Conservation (phyloP, 2,113 vertebrate genomes). For the Odobenus rosmarus region DNA sequence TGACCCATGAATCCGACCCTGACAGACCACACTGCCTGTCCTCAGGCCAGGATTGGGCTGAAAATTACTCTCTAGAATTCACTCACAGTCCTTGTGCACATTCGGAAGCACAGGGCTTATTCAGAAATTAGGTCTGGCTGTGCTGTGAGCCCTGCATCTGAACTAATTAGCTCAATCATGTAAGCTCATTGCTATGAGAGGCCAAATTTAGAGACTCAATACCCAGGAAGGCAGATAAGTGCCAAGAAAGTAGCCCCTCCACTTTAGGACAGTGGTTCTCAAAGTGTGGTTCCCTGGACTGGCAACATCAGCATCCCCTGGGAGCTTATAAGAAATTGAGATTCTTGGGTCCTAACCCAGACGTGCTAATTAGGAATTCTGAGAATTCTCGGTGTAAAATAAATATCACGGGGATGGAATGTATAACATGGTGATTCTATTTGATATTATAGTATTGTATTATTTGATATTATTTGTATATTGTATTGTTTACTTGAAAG, state of each 20-base stretch:
- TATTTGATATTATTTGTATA: too few species aligned
- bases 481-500: neutral
- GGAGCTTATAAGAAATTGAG: neutral
- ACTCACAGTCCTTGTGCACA: neutral
- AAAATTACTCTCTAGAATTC: neutral
- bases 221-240: too few species aligned
- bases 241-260: neutral
- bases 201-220: neutral
- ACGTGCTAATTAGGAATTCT: neutral
- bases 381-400: neutral
- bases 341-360: neutral
- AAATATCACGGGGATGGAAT: neutral
- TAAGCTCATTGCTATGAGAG: neutral
- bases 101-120: neutral
- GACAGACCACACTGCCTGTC: neutral
- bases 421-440: neutral
- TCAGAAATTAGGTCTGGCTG: neutral
- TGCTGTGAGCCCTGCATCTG: too few species aligned
- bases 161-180: neutral
- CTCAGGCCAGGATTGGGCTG: neutral
- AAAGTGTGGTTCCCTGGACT: neutral
- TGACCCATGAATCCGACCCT: neutral
- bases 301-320: neutral
- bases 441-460: neutral
- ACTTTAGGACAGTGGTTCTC: neutral